These are phyloP conservation scores for Chrysocyon brachyurus DNA, from an alignment of 2,797 vertebrate species.

Conservation along the genomic window DNA sequence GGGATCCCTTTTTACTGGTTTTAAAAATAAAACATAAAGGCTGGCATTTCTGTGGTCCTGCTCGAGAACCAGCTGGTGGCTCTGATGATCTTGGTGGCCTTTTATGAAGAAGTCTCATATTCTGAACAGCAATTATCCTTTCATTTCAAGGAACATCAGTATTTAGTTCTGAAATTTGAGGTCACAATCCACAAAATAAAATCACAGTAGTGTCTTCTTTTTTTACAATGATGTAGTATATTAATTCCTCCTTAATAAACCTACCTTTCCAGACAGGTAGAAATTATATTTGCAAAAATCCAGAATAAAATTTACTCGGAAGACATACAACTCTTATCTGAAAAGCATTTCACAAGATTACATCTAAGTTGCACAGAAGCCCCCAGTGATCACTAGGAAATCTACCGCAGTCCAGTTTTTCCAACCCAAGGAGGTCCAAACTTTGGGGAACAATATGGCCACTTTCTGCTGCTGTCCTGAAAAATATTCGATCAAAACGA, in stretches of 20 bases:
- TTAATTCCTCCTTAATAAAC: neutral
- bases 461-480: conserved; percentile 88
- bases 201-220: neutral
- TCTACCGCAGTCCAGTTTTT: conserved; percentile 96
- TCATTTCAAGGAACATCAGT: neutral
- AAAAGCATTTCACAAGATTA: conserved; percentile 85
- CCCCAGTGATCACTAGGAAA: conserved; percentile 99
- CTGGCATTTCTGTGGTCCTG: neutral
- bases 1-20: neutral
- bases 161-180: conserved; percentile 40
- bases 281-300: neutral
- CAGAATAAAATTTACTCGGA: neutral
- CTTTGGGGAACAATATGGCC: conserved; percentile 90
- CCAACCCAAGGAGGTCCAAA: conserved; percentile 94
- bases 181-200: conserved; percentile 42
- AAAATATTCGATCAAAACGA: conserved; percentile 95
- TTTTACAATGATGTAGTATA: neutral
- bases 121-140: neutral
- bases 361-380: conserved; percentile 93
- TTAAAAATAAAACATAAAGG: neutral
- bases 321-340: neutral
- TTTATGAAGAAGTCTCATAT: neutral
- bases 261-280: conserved; percentile 14
- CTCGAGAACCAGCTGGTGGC: neutral
- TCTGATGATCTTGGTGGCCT: neutral